Evolutionary conservation across 2,113 vertebrate genomes (phyloP).

Genomic region (Emydocephalus ijimae): DNA sequence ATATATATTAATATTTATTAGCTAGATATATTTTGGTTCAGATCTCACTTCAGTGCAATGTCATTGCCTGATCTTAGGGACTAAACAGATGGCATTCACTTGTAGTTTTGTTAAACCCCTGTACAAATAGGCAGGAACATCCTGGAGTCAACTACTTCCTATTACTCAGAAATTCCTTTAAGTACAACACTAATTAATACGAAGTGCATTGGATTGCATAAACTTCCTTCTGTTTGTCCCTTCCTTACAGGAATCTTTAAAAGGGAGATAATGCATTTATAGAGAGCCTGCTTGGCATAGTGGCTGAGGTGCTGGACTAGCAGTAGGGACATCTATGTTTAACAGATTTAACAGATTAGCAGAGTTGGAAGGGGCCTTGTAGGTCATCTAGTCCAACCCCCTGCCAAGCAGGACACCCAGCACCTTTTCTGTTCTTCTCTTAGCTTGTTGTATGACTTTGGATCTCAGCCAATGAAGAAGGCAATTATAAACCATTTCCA

Average conservation of each 20-base stretch:
- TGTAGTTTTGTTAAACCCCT: not conserved
- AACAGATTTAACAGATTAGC: too few species aligned
- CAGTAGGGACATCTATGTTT: not conserved
- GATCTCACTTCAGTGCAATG: not conserved
- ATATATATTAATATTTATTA: not conserved
- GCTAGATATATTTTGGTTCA: not conserved
- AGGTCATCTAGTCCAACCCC: too few species aligned
- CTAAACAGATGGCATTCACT: not conserved
- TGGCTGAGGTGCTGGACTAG: not conserved
- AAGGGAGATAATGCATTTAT: not conserved
- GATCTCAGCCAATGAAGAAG: not conserved
- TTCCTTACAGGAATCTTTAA: not conserved
- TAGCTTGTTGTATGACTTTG: not conserved
- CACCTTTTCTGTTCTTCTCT: not conserved
- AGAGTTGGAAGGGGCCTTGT: too few species aligned
- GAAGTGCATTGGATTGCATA: not conserved
- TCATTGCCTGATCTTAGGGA: not conserved
- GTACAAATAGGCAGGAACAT: not conserved
- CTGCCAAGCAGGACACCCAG: too few species aligned
- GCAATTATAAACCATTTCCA: not conserved
- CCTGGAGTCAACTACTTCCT: not conserved
- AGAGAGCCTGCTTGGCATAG: not conserved
- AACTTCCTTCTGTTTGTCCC: not conserved
- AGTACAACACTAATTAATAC: not conserved
- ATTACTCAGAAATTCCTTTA: not conserved